Base-by-base conservation (phyloP, 2,888 invertebrate species). In the Criorhina ranunculi region DNA sequence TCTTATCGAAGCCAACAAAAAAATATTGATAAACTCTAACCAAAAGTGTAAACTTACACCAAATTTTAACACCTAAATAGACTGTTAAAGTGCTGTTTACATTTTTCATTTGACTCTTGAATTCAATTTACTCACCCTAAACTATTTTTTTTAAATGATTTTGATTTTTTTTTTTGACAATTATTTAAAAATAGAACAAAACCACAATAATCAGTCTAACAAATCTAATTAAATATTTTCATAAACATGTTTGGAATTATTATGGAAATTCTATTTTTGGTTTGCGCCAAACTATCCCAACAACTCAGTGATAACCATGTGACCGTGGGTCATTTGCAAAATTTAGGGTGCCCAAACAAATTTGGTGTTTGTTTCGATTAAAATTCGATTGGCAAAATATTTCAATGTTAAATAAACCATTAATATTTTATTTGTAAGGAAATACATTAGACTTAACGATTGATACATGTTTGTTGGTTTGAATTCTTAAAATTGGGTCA, bases 401-500 rank as follows among this genome's bases (percentile, higher is more conserved):
- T 49, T 29, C 49, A 49, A 29, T 49, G 49, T 49, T 49, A 49
- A 49, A 1, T 29, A 6, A 49, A 24, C n/a, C 24, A 29, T 49
- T 49, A 29, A 49, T 29, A 49, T 49, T 49, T 49, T 24, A 29
- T 24, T 29, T 49, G 24, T 24, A 11, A n/a, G 49, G 49, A 49
- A 49, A 24, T 29, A 19, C 49, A 49, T 49, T 49, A 49, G 49
- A 49, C 24, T 49, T 24, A 24, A 49, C 24, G 49, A 49, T 49
- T 11, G 24, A n/a, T 24, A 24, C 24, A 29, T 15, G 8, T n/a
- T 19, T n/a, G 24, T 29, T 24, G 49, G 1, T 49, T 49, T 49
- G 49, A 49, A 49, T 29, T 49, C 11, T 6, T 29, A 24, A 49
- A 49, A 24, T 29, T 29, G 49, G 49, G 49, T 49, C 49, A 49